A percentile compares a stretch with the other conserved stretches of the same genome.
Evolutionary conservation across 2,797 vertebrate genomes (phyloP).

Genomic region (Ibycter americanus): DNA sequence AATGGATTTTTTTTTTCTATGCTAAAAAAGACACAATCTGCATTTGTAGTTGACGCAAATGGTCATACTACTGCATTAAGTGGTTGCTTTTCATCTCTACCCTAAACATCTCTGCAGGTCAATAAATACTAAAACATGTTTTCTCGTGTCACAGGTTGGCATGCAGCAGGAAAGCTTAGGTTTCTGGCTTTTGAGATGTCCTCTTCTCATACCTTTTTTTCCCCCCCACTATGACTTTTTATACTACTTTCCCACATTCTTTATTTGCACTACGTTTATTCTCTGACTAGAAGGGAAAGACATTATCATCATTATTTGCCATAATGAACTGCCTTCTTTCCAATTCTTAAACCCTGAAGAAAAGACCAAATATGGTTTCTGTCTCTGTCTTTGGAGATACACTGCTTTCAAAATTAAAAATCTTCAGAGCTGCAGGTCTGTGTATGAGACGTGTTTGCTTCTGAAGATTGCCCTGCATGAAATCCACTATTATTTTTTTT

Average conservation of each 20-base stretch:
- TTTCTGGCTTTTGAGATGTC: background rate
- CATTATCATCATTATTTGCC: background rate
- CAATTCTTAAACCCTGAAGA: background rate
- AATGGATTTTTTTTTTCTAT: background rate
- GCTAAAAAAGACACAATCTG: background rate
- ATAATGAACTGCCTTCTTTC: background rate
- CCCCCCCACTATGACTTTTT: background rate
- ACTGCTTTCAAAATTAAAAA: background rate
- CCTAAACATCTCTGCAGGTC: background rate
- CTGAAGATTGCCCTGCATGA: background rate
- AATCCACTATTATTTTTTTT: background rate
- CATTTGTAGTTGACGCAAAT: background rate
- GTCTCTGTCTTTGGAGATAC: background rate
- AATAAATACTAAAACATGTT: background rate
- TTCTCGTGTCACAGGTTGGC: background rate
- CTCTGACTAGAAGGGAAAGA: background rate
- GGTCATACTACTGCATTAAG: background rate
- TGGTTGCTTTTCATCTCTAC: background rate
- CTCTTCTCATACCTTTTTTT: background rate
- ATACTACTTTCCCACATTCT: background rate
- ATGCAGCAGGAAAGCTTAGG: background rate
- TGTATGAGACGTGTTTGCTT: background rate
- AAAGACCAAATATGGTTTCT: background rate
- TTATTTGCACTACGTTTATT: background rate
- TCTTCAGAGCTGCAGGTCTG: background rate